Base-by-base conservation (phyloP, 92 coral and sea anemone species). In the Umimayanthus chanpuru region DNA sequence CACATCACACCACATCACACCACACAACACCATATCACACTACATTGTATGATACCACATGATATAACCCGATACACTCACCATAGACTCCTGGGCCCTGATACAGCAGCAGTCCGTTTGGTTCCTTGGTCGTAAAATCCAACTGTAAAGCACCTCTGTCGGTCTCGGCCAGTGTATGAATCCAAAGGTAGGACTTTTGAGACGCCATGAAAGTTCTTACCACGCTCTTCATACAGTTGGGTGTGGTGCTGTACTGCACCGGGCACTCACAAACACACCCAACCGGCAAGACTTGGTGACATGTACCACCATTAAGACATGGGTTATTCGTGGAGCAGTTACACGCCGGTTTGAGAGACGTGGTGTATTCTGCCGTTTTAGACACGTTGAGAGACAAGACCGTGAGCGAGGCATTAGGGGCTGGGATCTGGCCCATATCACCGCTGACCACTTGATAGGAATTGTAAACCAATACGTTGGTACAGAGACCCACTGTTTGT, bases 241-340 rank as follows among this genome's bases (percentile, higher is more conserved):
- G 98, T 44, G 87, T 83, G 32, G 95, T 96, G 28, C 92, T 83
- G 70, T 61, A 87, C 26, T 80, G 81, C 56, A 53, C 86, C 25
- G 93, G 92, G 68, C 99, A 97, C 74, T 95, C 90, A 80, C 99
- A 97, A 1, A 97, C 89, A 64, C 96, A 88, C 39, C 98, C 98
- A 86, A 80, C 14, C 18, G 99, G 99, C 29, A 81, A 65, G 28
- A 92, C 91, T 58, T 93, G 92, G 53, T 93, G 93, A 53, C 98
- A 95, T 41, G 89, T 92, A 2, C 98, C 99, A 1, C 92, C 94
- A 78, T 96, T 88, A 39, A 90, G 55, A 79, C 99, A 96, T 5
- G 99, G 99, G 73, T 91, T 88, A 50, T 91, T 86, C 32, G 78
- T 50, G 79, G 91, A 89, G 81, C 96, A 93, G 76, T 86, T 76